phyloP scores from a whole-genome alignment of 2,797 vertebrate genomes.

The Chloroceryle inda region DNA sequence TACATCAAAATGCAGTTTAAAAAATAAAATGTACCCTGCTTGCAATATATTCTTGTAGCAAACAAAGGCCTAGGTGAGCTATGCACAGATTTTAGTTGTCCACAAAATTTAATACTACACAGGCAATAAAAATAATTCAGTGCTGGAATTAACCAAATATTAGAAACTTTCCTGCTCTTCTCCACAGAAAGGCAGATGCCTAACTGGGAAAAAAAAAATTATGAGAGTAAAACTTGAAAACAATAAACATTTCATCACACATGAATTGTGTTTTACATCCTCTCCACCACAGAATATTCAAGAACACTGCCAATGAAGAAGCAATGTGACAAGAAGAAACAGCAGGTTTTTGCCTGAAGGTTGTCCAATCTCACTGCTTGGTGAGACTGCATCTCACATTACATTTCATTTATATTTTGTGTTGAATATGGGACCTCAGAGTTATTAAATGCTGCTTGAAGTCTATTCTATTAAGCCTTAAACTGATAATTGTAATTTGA shows the following conservation, averaged over 20 bases:
- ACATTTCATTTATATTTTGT: neutral
- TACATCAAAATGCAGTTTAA: neutral
- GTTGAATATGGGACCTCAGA: neutral
- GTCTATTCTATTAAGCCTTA: neutral
- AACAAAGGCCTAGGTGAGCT: neutral
- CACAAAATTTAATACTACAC: neutral
- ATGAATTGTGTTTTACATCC: neutral
- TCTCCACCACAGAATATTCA: neutral
- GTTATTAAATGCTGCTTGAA: neutral
- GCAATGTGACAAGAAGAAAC: neutral
- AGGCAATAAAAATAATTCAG: neutral
- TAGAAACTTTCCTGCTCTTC: neutral
- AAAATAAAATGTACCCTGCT: neutral
- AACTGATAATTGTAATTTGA: neutral
- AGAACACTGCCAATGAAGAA: neutral
- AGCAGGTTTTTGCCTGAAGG: neutral
- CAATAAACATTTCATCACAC: neutral
- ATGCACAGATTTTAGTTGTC: neutral
- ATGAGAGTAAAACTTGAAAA: neutral
- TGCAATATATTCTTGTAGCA: neutral
- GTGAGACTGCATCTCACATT: neutral
- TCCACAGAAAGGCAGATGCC: neutral
- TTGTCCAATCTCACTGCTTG: neutral
- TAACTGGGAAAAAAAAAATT: neutral
- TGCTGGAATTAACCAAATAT: neutral